Conservation (phyloP, 2,797 vertebrate genomes). For the Pangasius djambal region DNA sequence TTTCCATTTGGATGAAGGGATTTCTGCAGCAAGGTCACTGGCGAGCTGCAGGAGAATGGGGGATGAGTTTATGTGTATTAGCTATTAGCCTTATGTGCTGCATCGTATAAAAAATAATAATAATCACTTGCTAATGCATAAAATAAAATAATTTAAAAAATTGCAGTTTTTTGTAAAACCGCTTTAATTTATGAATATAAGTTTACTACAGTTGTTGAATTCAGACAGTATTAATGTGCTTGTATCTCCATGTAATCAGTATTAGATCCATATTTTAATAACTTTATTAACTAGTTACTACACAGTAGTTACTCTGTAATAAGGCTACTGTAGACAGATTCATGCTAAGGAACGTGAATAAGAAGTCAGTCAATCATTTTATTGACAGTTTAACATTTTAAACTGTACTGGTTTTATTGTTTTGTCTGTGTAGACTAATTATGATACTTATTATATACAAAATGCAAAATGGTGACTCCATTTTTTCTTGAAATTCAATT, state of each 20-base stretch:
- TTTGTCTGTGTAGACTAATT: background rate
- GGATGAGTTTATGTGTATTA: background rate
- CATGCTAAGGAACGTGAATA: background rate
- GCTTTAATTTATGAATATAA: background rate
- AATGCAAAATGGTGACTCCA: background rate
- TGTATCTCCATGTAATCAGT: background rate
- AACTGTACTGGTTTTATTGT: background rate
- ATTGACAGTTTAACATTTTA: background rate
- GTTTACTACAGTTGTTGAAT: background rate
- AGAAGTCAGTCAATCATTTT: background rate
- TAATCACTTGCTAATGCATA: background rate
- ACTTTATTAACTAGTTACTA: background rate
- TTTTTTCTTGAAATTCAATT: background rate
- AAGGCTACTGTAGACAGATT: background rate
- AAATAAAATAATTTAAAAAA: background rate
- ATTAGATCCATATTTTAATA: background rate
- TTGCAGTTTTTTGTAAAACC: background rate
- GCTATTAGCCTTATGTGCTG: background rate
- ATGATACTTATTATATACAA: background rate
- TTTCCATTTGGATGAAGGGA: constrained; percentile 35
- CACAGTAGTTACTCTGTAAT: background rate
- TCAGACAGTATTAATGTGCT: background rate
- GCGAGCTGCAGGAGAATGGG: constrained; percentile 11
- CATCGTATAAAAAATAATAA: background rate
- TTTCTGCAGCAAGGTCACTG: constrained; percentile 36